Percentiles rank a stretch among this genome's conserved stretches.
These are phyloP conservation scores for Acrossocheilus wenchowensis DNA, from an alignment of 2,797 vertebrate genomes.

Conservation along the genomic window DNA sequence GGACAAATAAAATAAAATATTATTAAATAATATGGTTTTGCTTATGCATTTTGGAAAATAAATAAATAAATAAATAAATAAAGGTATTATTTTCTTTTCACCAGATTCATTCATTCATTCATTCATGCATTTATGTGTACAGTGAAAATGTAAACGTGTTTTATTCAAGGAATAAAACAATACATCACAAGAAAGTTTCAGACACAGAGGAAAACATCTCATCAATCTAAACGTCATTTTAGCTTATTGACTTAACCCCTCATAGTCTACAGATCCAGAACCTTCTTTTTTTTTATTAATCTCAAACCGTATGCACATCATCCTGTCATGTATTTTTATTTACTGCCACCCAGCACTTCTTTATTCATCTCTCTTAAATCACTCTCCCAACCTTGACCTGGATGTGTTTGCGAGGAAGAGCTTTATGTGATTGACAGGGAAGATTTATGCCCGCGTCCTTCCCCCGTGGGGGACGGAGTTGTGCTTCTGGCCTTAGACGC, in stretches of 20 bases:
- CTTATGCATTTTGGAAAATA: not conserved
- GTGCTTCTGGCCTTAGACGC: constrained; percentile 55
- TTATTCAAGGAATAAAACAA: not conserved
- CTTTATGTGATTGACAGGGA: constrained; percentile 56
- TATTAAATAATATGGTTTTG: too few relatives aligned
- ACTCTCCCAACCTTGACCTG: constrained; percentile 55
- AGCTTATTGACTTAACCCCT: constrained; percentile 6
- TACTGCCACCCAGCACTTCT: constrained; percentile 19
- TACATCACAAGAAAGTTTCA: not conserved
- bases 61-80: too few relatives aligned
- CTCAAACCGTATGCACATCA: constrained; percentile 7
- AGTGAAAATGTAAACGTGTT: not conserved
- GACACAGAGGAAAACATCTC: not conserved
- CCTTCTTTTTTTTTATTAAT: not conserved
- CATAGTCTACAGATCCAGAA: not conserved
- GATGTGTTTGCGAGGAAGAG: constrained; percentile 43
- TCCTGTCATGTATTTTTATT: constrained; percentile 36
- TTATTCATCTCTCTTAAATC: constrained; percentile 20
- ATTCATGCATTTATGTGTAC: not conserved
- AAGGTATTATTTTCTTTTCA: too few relatives aligned
- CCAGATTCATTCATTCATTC: not conserved
- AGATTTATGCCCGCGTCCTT: constrained; percentile 52
- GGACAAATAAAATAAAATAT: too few relatives aligned
- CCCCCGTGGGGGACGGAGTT: constrained; percentile 23
- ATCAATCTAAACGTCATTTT: not conserved